Percentiles rank a stretch among this genome's conserved stretches.
Conservation (phyloP, 2,113 vertebrate species). For the Onychostruthus taczanowskii region DNA sequence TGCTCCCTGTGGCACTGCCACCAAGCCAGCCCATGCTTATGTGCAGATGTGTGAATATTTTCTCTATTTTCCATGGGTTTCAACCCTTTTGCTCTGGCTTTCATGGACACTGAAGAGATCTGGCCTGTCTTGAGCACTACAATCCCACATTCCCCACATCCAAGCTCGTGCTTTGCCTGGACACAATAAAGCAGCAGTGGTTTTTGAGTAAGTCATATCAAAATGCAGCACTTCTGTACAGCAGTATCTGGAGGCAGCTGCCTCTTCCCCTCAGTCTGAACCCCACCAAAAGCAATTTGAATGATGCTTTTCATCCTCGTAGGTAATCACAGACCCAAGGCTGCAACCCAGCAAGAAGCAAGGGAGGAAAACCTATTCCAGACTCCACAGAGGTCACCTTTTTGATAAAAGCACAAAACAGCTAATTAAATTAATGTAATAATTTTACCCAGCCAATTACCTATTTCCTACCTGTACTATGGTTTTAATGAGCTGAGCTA, state of each 20-base stretch:
- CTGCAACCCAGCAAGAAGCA: neutral
- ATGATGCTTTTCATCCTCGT: neutral
- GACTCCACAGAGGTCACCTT: constrained; percentile 59
- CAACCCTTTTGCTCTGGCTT: neutral
- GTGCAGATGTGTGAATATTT: neutral
- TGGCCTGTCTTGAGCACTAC: accelerated
- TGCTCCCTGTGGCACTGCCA: neutral
- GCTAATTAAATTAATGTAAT: constrained; percentile 66
- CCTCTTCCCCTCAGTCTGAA: neutral
- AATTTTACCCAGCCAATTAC: constrained; percentile 39
- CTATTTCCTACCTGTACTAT: constrained; percentile 42
- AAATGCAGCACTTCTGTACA: neutral
- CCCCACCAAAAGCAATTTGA: neutral
- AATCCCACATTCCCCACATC: neutral
- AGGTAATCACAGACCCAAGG: neutral
- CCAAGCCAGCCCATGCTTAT: neutral
- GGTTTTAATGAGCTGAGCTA: constrained; percentile 57
- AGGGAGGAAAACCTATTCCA: neutral
- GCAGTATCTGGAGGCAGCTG: neutral
- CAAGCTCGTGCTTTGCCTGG: neutral
- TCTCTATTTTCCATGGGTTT: neutral
- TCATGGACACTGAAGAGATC: neutral
- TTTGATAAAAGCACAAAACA: constrained; percentile 44
- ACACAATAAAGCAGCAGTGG: neutral
- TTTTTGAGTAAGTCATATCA: neutral